Evolutionary conservation across 2,113 vertebrate species (phyloP).

Genomic region (Ceyx cyanopectus): DNA sequence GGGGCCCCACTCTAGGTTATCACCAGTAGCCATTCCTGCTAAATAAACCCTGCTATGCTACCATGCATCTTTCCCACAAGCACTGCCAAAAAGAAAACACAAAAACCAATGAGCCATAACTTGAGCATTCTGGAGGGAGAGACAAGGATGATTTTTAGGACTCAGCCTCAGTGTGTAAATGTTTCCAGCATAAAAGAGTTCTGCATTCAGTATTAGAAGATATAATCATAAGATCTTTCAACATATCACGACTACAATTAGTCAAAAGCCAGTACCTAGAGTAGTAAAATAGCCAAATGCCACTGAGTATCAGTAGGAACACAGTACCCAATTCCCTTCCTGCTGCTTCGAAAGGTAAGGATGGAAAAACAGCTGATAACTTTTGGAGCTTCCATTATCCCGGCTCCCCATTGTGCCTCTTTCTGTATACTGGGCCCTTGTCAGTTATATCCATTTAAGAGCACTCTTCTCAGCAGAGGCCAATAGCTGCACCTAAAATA

Average conservation of each 20-base stretch:
- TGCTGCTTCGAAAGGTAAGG: neutral
- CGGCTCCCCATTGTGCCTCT: neutral
- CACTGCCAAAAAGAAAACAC: constrained; percentile 28
- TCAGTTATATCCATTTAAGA: constrained; percentile 40
- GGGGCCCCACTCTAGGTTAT: neutral
- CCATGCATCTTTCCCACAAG: neutral
- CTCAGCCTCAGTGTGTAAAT: neutral
- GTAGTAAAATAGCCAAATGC: constrained; percentile 11
- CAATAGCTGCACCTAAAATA: constrained; percentile 60
- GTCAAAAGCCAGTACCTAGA: neutral
- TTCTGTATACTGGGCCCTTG: neutral
- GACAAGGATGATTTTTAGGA: neutral
- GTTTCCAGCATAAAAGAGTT: neutral
- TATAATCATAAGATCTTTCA: neutral
- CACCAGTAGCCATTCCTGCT: neutral
- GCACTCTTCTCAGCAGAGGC: constrained; percentile 45
- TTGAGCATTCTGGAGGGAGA: constrained; percentile 12
- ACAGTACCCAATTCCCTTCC: neutral
- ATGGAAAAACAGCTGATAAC: neutral
- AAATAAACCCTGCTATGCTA: constrained; percentile 34
- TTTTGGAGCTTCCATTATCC: constrained; percentile 21
- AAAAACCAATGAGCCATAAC: constrained; percentile 39
- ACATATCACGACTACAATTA: neutral
- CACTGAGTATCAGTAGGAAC: neutral
- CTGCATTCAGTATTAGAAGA: neutral